Evolutionary conservation across 2,888 invertebrate species (phyloP).

Genomic region (Hesperia comma): DNA sequence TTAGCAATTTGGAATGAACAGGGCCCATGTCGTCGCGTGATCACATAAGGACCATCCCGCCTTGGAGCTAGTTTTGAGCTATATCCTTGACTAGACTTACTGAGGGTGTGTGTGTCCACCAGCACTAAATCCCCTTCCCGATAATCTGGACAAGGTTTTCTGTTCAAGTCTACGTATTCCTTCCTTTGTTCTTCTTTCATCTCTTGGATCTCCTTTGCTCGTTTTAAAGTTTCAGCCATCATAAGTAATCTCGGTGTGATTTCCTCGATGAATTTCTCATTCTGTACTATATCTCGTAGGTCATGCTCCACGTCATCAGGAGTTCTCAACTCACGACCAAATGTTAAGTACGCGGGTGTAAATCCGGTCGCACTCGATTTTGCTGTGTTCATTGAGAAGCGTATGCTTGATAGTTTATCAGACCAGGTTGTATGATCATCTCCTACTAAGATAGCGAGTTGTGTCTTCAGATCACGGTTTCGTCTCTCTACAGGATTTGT

Average conservation of each 20-base stretch:
- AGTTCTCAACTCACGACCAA: conserved; percentile 45
- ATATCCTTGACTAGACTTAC: too few relatives aligned
- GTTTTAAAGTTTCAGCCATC: conserved; percentile 3
- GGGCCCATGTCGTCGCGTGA: too few relatives aligned
- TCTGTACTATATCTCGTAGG: conserved; percentile 10
- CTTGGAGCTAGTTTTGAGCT: too few relatives aligned
- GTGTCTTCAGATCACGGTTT: conserved; percentile 44
- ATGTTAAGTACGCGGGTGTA: conserved; percentile 47
- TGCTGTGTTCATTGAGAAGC: conserved; percentile 61
- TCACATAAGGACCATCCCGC: too few relatives aligned
- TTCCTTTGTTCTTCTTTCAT: conserved; percentile 34
- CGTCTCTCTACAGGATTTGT: conserved; percentile 41
- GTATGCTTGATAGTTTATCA: conserved; percentile 50
- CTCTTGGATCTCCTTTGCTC: conserved; percentile 35
- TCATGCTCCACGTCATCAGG: conserved; percentile 39
- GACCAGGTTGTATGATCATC: conserved; percentile 50
- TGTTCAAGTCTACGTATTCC: too few relatives aligned
- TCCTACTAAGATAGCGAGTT: conserved; percentile 37
- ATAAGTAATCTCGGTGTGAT: too few relatives aligned
- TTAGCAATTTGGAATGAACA: too few relatives aligned
- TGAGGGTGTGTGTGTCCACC: too few relatives aligned
- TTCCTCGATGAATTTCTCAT: too few relatives aligned
- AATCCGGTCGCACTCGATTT: not conserved
- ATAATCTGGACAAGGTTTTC: conserved; percentile 1
- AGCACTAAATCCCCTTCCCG: too few relatives aligned